Percentiles rank a stretch among this genome's conserved stretches.
Evolutionary conservation across 1,140 invertebrate species (phyloP).

Genomic region (Sitobion miscanthi): DNA sequence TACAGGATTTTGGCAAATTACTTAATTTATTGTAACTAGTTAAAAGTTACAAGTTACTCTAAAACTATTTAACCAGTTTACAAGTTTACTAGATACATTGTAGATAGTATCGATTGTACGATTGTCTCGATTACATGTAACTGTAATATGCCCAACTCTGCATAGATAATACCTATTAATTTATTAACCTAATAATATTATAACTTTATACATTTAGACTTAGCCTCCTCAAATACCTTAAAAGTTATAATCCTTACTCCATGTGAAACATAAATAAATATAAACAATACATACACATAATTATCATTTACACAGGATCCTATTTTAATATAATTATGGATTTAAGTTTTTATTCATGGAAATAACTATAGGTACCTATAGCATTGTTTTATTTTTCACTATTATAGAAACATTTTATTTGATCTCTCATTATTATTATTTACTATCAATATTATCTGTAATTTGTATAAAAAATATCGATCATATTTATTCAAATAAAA

Average conservation of each 20-base stretch:
- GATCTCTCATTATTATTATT: no score
- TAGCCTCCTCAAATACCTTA: neutral
- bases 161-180: neutral
- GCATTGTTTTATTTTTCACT: neutral
- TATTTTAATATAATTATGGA: neutral
- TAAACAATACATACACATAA: no score
- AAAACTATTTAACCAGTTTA: no score
- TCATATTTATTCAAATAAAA: neutral
- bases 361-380: neutral
- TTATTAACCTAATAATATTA: neutral
- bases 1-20: neutral
- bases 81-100: no score
- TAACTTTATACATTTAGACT: neutral
- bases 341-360: neutral
- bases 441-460: neutral
- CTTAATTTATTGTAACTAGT: no score
- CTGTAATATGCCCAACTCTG: no score
- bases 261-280: no score
- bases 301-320: neutral
- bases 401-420: no score
- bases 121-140: no score
- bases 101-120: no score
- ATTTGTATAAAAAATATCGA: neutral
- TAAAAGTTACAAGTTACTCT: no score
- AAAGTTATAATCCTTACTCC: neutral